phyloP scores from a whole-genome alignment of 2,888 invertebrate genomes.

The Amaurobius ferox region DNA sequence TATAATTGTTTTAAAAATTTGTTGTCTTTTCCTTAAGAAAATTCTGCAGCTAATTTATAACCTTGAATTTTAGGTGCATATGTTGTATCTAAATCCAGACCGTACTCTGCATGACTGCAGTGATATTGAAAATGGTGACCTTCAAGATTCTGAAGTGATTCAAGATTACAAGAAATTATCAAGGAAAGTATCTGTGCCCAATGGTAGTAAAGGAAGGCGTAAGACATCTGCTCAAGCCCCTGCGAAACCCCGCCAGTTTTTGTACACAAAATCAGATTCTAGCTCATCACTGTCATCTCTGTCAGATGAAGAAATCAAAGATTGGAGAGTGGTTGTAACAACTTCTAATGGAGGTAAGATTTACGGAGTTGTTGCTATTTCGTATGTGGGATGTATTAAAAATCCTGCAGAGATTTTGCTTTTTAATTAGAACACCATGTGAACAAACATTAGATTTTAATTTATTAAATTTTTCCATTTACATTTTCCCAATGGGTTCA shows the following conservation, averaged over 20 bases:
- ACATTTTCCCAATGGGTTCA: too few species aligned
- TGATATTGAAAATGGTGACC: constrained; percentile 83
- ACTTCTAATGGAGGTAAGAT: constrained; percentile 80
- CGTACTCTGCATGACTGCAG: constrained; percentile 88
- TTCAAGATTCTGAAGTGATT: constrained; percentile 86
- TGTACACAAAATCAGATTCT: constrained; percentile 80
- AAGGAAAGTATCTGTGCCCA: constrained; percentile 68
- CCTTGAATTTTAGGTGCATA: constrained; percentile 82
- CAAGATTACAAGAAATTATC: constrained; percentile 83
- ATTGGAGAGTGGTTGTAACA: constrained; percentile 82
- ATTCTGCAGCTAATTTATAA: too few species aligned
- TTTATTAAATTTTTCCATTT: too few species aligned
- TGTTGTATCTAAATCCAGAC: constrained; percentile 86
- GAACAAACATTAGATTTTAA: too few species aligned
- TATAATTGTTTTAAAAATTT: too few species aligned
- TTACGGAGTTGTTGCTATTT: too few species aligned
- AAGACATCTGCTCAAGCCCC: constrained; percentile 79
- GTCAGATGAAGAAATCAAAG: constrained; percentile 79
- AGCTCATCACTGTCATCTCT: constrained; percentile 74
- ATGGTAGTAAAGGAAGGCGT: constrained; percentile 51
- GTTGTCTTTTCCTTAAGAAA: too few species aligned
- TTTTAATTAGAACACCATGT: too few species aligned
- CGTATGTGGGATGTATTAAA: too few species aligned
- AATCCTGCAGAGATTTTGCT: too few species aligned
- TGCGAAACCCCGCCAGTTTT: constrained; percentile 82